Conservation (phyloP, 2,113 vertebrate genomes). For the Rhynchopsitta pachyrhyncha region DNA sequence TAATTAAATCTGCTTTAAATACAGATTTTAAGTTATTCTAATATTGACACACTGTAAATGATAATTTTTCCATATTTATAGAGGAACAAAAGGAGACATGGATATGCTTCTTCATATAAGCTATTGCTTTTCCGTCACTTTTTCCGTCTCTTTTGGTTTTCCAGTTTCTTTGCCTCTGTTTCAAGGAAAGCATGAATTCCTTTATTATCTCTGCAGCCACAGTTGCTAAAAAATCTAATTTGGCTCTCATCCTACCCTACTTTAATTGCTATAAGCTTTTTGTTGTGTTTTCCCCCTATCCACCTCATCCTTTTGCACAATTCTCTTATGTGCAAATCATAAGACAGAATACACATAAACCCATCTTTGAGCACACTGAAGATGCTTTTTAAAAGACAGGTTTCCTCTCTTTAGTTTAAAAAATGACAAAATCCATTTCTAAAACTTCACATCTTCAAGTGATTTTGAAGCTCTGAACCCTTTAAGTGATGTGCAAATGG, state of each 20-base stretch:
- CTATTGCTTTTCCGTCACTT: not conserved
- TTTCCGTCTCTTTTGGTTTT: not conserved
- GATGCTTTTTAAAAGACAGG: not conserved
- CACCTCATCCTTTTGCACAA: not conserved
- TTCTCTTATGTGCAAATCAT: not conserved
- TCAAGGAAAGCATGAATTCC: not conserved
- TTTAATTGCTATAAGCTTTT: not conserved
- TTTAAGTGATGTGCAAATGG: constrained; percentile 32
- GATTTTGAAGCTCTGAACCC: constrained; percentile 20
- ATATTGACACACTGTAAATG: not conserved
- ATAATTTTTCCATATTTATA: not conserved
- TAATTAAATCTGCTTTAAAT: not conserved
- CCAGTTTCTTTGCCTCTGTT: not conserved
- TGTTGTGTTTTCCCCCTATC: not conserved
- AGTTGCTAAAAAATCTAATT: not conserved
- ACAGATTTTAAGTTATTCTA: not conserved
- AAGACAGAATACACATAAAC: not conserved
- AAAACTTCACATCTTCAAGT: constrained; percentile 20
- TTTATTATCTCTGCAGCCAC: not conserved
- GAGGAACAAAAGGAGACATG: not conserved
- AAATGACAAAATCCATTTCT: constrained; percentile 27
- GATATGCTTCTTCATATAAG: not conserved
- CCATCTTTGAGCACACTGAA: not conserved
- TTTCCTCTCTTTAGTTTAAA: not conserved
- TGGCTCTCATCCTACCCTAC: not conserved